Evolutionary conservation across 2,113 vertebrate species (phyloP), one percentile per base, ranked within the genome.

Genomic region (Neogale vison): DNA sequence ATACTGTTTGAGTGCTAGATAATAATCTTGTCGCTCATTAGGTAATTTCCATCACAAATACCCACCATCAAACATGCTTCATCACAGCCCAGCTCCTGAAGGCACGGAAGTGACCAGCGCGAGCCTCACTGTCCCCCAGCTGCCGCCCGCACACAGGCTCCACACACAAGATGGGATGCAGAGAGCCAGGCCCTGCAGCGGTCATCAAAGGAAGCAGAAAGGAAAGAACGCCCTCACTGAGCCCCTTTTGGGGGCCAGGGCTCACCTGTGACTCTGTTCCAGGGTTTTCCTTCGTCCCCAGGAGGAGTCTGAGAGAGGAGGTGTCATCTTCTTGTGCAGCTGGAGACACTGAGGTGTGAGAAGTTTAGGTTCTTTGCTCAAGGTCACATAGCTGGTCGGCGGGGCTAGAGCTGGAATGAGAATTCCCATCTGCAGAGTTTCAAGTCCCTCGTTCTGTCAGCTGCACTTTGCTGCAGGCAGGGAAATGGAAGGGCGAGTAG

Each of bases 41-140:
- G 69, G 63, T 77, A 84, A 96, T 96, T 95, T 95, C 71, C 96
- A 76, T 94, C 89, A 95, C 71, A 97, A 92, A 97, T 83, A 80
- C 4, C 85, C 83, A 80, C 77, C 31, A 61, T 84, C 69, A 92
- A 82, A 90, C 21, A n/a, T 42, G 57, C 26, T 88, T 81, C 59
- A 88, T 93, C 50, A 59, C 15, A 90, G 72, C 29, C 42, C 1
- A 2, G 20, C 57, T 81, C 4, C 15, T 36, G 11, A 71, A 67
- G 63, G n/a, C 15, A 61, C 71, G 72, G 81, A 79, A 47, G 67
- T 85, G 86, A 88, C 14, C 47, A n/a, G 82, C 26, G 5, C 0
- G 0, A 52, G 1, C 15, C 11, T 65, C 45, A 0, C 9, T 24
- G 50, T 8, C 57, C 10, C 10, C 21, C 8, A 6, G 5, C 8